Conservation (phyloP, 2,888 invertebrate genomes). For the Pandemis corylana region DNA sequence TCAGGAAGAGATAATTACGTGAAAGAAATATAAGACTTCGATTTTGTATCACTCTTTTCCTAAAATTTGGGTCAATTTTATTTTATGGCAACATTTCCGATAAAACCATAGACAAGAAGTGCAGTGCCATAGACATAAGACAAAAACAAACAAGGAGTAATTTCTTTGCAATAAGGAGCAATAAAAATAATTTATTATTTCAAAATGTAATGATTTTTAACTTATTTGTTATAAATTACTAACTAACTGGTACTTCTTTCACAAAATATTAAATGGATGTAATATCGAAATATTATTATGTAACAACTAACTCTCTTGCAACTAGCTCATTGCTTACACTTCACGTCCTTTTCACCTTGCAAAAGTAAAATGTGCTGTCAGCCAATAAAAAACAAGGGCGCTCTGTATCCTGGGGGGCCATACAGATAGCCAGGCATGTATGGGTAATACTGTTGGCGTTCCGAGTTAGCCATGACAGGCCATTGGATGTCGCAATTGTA, state of each 20-base stretch:
- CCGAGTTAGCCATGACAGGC: not conserved
- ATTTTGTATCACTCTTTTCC: not conserved
- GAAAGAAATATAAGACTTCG: not conserved
- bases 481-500: not conserved
- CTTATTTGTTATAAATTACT: too few relatives aligned
- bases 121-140: not conserved
- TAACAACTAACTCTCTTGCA: not conserved
- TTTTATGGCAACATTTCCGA: not conserved
- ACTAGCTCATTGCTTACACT: not conserved
- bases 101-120: slow-evolving; percentile 12
- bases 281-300: not conserved
- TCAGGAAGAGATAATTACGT: too few relatives aligned
- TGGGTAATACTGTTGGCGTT: slow-evolving; percentile 59
- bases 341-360: not conserved
- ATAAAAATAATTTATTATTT: too few relatives aligned
- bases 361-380: slow-evolving; percentile 1
- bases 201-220: not conserved
- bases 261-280: not conserved
- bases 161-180: not conserved
- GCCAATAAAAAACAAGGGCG: slow-evolving; percentile 53
- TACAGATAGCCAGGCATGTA: slow-evolving; percentile 64
- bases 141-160: not conserved
- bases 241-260: too few relatives aligned
- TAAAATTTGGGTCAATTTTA: not conserved
- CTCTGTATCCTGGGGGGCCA: slow-evolving; percentile 51